A percentile compares a stretch with the other conserved stretches of the same genome.
phyloP scores from a whole-genome alignment of 1,140 invertebrate genomes.

The Carposina sasakii region DNA sequence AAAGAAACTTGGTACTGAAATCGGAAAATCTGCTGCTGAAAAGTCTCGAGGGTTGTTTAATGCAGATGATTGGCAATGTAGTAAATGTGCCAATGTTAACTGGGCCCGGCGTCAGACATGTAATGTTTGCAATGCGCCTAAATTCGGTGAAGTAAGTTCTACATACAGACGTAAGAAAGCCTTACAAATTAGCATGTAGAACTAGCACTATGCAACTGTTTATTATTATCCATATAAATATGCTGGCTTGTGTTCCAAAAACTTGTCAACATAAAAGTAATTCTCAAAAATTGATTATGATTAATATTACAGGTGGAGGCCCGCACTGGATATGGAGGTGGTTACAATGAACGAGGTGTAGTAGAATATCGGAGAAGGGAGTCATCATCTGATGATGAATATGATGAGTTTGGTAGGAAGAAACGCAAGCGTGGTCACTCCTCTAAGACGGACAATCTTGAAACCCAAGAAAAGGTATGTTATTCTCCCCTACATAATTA shows the following conservation, averaged over 20 bases:
- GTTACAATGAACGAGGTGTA: conserved; percentile 94
- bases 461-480: conserved; percentile 46
- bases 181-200: too few species aligned
- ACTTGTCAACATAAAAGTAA: neutral
- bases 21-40: conserved; percentile 97
- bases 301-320: conserved; percentile 75
- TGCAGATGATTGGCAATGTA: conserved; percentile 99
- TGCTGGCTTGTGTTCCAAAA: too few species aligned
- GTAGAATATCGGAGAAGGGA: conserved; percentile 93
- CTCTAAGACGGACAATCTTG: conserved; percentile 35
- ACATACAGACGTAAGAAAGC: too few species aligned
- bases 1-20: conserved; percentile 96
- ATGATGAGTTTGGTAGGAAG: conserved; percentile 96
- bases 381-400: conserved; percentile 92
- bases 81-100: conserved; percentile 99
- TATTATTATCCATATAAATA: neutral
- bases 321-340: conserved; percentile 86
- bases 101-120: conserved; percentile 97
- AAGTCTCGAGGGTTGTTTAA: conserved; percentile 98
- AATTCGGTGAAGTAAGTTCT: conserved; percentile 87
- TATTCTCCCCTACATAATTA: neutral
- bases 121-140: conserved; percentile 99
- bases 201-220: neutral
- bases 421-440: conserved; percentile 75
- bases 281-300: conserved; percentile 2